Evolutionary conservation across 53 echinoderm and acorn worm species (phyloP).

Genomic region (Holothuria leucospilota): DNA sequence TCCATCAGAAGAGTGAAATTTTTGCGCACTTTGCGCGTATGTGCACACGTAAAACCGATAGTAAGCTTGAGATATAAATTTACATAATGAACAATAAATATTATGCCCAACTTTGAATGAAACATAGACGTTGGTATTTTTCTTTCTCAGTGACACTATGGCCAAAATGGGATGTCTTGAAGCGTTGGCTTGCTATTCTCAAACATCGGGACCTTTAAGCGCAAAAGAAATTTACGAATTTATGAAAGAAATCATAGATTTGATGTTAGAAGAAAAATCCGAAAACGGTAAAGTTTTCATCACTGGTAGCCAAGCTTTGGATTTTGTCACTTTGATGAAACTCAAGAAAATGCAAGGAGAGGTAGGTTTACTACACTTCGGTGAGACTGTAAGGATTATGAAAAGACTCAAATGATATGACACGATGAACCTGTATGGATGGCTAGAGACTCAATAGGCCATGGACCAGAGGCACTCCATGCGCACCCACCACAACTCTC

Average conservation of each 20-base stretch:
- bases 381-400: not conserved
- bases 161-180: slow-evolving; percentile 50
- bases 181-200: slow-evolving; percentile 75
- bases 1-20: too few species aligned
- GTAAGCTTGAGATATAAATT: not conserved
- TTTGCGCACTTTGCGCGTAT: too few species aligned
- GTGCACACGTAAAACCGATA: too few species aligned
- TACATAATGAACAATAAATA: too few species aligned
- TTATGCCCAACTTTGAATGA: not conserved
- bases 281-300: slow-evolving; percentile 73
- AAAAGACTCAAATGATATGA: too few species aligned
- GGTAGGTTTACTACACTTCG: slow-evolving; percentile 28
- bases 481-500: too few species aligned
- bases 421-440: too few species aligned
- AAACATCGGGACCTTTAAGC: slow-evolving; percentile 67
- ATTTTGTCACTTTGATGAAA: slow-evolving; percentile 58
- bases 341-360: slow-evolving; percentile 50
- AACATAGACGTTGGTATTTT: not conserved
- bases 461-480: too few species aligned
- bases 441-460: too few species aligned
- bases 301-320: slow-evolving; percentile 59
- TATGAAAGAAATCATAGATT: slow-evolving; percentile 68
- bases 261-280: slow-evolving; percentile 68
- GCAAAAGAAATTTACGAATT: slow-evolving; percentile 66
- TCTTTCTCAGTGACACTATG: slow-evolving; percentile 66